Base-by-base conservation (phyloP, 2,888 invertebrate species). In the Stenchaetothrips biformis region DNA sequence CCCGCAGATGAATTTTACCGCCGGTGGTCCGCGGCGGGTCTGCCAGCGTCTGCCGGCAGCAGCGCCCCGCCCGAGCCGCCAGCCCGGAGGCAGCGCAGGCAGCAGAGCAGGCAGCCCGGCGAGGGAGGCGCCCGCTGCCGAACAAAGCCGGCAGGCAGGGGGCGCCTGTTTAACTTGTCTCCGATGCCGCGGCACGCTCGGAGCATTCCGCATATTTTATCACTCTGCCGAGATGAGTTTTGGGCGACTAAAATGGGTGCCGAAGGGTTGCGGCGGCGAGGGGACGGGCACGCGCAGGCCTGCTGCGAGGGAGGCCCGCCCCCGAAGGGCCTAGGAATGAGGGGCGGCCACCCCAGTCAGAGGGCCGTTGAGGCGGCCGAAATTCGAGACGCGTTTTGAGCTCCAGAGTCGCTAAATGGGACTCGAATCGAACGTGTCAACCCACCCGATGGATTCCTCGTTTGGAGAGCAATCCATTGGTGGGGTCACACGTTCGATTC, bases 151-250 rank as follows among this genome's bases (percentile, higher is more conserved):
- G 67, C n/a, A 11, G 1, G 67, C 67, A 8, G 67, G 25, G 37
- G 53, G 16, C 11, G 53, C 25, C 67, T 74, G 67, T 74, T 74
- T 74, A 74, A 74, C 67, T 74, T 74, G 67, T 74, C 67, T 74
- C 67, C 67, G 25, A 74, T 74, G 67, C 67, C 67, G 67, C 67
- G 8, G 67, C 67, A 74, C 67, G 67, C 25, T 74, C 25, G 67
- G 67, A 25, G 67, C 67, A 74, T 74, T 74, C 25, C 67, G 67
- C 67, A 74, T 74, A 74, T 74, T 74, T 74, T 74, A 74, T 74
- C 67, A 74, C 67, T 74, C 67, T 21, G 67, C 67, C 67, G 21
- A 74, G 67, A 74, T 74, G 67, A 74, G 67, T 74, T 74, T 53
- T 21, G 67, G 67, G 67, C 25, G 67, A 67, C 53, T 53, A 53